These are phyloP conservation scores for Neostethus bicornis DNA, from an alignment of 2,797 vertebrate genomes.

Conservation along the genomic window DNA sequence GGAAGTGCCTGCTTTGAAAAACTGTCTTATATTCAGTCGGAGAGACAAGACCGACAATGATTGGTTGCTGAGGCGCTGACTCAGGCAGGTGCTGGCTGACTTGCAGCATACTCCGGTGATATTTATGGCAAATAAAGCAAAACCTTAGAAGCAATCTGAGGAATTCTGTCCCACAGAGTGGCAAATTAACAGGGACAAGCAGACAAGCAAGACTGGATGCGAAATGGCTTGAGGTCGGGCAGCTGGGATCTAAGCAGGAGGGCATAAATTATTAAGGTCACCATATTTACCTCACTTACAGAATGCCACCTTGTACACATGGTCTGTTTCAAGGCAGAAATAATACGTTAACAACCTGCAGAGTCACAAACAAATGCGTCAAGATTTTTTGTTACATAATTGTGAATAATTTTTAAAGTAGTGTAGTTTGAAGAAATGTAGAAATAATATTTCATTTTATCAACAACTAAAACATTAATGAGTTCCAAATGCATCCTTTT, in stretches of 20 bases:
- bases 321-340: constrained; percentile 12
- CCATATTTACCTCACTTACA: constrained; percentile 39
- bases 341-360: not conserved
- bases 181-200: constrained; percentile 23
- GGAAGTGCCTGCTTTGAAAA: constrained; percentile 62
- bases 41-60: constrained; percentile 41
- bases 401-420: too few relatives aligned
- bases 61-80: constrained; percentile 20
- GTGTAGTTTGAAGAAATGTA: too few relatives aligned
- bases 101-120: constrained; percentile 7
- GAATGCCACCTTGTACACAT: constrained; percentile 30
- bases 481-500: too few relatives aligned
- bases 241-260: constrained; percentile 51
- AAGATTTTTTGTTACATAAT: not conserved
- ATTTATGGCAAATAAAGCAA: constrained; percentile 17
- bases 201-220: constrained; percentile 32
- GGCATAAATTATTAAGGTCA: constrained; percentile 71
- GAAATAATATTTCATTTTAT: too few relatives aligned
- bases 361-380: not conserved
- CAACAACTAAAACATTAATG: too few relatives aligned
- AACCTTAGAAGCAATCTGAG: constrained; percentile 21
- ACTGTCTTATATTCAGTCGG: constrained; percentile 27
- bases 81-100: constrained; percentile 13
- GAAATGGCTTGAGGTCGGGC: constrained; percentile 44
- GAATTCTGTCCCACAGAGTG: constrained; percentile 6